Conservation (phyloP, 2,888 invertebrate species). For the Hermaeophaga mercurialis region DNA sequence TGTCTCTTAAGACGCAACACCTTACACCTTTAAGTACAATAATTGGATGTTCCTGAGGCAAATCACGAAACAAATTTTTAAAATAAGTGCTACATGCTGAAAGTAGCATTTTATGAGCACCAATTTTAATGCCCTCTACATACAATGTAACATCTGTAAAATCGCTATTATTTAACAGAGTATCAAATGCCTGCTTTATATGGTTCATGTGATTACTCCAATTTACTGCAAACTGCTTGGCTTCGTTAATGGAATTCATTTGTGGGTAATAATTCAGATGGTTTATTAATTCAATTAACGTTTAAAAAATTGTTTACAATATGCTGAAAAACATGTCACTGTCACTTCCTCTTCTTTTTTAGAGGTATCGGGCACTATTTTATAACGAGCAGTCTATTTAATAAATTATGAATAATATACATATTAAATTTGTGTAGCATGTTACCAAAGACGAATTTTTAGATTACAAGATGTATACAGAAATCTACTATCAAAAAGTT, state of each 20-base stretch:
- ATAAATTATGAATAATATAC: too few relatives aligned
- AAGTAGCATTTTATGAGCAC: slow-evolving; percentile 83
- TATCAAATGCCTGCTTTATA: slow-evolving; percentile 80
- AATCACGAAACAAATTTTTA: slow-evolving; percentile 60
- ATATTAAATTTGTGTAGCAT: too few relatives aligned
- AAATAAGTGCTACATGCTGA: slow-evolving; percentile 87
- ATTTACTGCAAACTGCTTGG: slow-evolving; percentile 77
- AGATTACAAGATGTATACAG: too few relatives aligned
- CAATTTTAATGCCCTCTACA: slow-evolving; percentile 82
- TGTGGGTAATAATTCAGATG: neutral
- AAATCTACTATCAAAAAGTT: too few relatives aligned
- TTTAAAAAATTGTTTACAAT: slow-evolving; percentile 17
- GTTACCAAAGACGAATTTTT: too few relatives aligned
- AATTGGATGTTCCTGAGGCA: slow-evolving; percentile 72
- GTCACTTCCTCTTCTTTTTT: neutral
- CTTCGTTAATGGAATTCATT: slow-evolving; percentile 21
- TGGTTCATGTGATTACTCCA: slow-evolving; percentile 87
- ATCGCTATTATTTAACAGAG: slow-evolving; percentile 69
- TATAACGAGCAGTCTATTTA: too few relatives aligned
- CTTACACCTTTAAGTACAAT: slow-evolving; percentile 71
- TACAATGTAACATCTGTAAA: slow-evolving; percentile 85
- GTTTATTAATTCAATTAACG: neutral
- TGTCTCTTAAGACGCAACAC: slow-evolving; percentile 66
- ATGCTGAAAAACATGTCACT: too few relatives aligned
- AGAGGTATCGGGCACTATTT: too few relatives aligned